Conservation (phyloP, 1,140 invertebrate species). For the Sweltsa coloradensis region DNA sequence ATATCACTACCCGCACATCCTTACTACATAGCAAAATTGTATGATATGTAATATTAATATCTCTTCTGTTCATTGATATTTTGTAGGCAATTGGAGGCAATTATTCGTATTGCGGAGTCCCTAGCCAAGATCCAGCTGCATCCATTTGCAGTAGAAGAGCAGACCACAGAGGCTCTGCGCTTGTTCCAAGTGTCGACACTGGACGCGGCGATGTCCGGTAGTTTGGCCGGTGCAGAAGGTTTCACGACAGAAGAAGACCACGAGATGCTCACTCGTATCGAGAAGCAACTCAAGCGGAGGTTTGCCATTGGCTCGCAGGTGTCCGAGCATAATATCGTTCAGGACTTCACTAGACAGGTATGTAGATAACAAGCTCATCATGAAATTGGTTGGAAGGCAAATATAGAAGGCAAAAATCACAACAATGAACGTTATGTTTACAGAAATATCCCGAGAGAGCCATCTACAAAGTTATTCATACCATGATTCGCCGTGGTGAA, state of each 20-base stretch:
- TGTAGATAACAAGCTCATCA: background rate
- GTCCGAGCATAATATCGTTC: constrained; percentile 84
- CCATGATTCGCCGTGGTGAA: constrained; percentile 90
- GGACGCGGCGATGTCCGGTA: constrained; percentile 87
- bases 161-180: constrained; percentile 96
- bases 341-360: constrained; percentile 81
- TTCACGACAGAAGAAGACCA: constrained; percentile 93
- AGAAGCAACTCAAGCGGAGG: constrained; percentile 87
- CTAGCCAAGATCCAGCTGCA: constrained; percentile 96
- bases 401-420: background rate
- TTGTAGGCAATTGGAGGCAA: constrained; percentile 85
- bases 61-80: no score
- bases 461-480: constrained; percentile 81
- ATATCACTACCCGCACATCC: no score
- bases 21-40: no score
- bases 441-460: constrained; percentile 80
- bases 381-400: background rate
- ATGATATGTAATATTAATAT: no score
- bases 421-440: constrained; percentile 1
- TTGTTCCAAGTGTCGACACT: constrained; percentile 98
- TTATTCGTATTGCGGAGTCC: constrained; percentile 92
- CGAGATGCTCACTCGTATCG: constrained; percentile 76
- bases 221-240: constrained; percentile 88
- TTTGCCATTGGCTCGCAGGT: constrained; percentile 96
- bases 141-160: constrained; percentile 80